Conservation (phyloP, 1,140 invertebrate genomes). For the Meloidogyne exigua region DNA sequence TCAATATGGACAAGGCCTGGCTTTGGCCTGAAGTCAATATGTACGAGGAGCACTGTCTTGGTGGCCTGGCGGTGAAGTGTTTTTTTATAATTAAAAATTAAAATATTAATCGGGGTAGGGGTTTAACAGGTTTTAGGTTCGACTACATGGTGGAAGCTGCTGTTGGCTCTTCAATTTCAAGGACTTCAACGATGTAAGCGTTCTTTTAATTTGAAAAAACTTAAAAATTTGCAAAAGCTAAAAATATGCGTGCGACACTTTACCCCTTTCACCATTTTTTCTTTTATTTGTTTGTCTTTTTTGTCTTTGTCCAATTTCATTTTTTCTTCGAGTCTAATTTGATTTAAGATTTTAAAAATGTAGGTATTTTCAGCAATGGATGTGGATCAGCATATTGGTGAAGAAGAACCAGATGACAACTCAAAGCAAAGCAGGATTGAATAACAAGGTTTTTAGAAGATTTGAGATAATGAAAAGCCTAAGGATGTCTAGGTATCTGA, state of each 20-base stretch:
- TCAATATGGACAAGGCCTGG: too few relatives aligned
- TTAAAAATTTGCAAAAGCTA: constrained; percentile 1
- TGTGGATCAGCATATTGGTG: background rate
- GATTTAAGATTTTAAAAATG: background rate
- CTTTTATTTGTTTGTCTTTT: background rate
- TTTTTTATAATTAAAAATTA: background rate
- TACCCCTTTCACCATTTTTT: too few relatives aligned
- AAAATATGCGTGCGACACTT: background rate
- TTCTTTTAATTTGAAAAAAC: background rate
- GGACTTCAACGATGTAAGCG: background rate
- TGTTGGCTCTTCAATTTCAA: background rate
- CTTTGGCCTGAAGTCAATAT: too few relatives aligned
- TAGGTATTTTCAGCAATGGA: background rate
- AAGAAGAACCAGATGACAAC: background rate
- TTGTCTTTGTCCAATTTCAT: background rate
- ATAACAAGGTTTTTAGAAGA: too few relatives aligned
- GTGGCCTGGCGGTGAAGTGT: background rate
- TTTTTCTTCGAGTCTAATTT: background rate
- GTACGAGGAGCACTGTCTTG: background rate
- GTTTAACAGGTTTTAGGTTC: background rate
- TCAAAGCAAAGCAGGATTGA: too few relatives aligned
- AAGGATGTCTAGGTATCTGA: too few relatives aligned
- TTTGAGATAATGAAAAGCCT: too few relatives aligned
- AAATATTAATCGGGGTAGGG: background rate
- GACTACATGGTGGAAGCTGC: background rate